These are phyloP conservation scores for Zoanthus sociatus DNA, from an alignment of 92 coral and sea anemone genomes.

Conservation along the genomic window DNA sequence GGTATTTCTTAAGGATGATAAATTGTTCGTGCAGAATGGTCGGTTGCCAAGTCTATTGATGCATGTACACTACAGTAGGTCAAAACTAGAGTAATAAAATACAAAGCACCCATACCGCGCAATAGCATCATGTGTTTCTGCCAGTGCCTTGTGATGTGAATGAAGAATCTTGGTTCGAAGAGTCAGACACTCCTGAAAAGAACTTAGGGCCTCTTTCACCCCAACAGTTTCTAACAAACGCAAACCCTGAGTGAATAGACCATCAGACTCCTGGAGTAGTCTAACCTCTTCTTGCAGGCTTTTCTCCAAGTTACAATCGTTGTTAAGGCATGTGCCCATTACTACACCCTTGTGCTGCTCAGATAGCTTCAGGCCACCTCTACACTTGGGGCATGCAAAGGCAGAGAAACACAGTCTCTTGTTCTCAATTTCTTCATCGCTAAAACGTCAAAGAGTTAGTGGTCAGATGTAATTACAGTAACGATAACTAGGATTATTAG, in stretches of 20 bases:
- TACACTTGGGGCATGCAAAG: conserved; percentile 92
- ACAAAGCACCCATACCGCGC: conserved; percentile 73
- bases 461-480: too few relatives aligned
- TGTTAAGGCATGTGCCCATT: conserved; percentile 79
- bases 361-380: conserved; percentile 71
- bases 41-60: too few relatives aligned
- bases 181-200: conserved; percentile 84
- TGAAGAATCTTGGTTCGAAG: conserved; percentile 84
- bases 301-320: conserved; percentile 74
- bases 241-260: conserved; percentile 76
- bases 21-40: too few relatives aligned
- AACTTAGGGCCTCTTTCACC: conserved; percentile 78
- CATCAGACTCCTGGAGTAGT: conserved; percentile 82
- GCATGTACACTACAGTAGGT: too few relatives aligned
- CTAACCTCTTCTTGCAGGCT: conserved; percentile 73
- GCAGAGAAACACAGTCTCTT: conserved; percentile 82
- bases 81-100: background rate
- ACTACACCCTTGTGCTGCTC: conserved; percentile 48
- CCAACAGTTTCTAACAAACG: conserved; percentile 86
- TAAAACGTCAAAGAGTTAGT: background rate
- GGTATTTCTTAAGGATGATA: too few relatives aligned
- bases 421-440: conserved; percentile 95
- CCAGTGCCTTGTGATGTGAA: conserved; percentile 87
- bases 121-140: conserved; percentile 95
- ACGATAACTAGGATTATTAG: too few relatives aligned